phyloP scores from a whole-genome alignment of 2,113 vertebrate species.

The Eublepharis macularius region DNA sequence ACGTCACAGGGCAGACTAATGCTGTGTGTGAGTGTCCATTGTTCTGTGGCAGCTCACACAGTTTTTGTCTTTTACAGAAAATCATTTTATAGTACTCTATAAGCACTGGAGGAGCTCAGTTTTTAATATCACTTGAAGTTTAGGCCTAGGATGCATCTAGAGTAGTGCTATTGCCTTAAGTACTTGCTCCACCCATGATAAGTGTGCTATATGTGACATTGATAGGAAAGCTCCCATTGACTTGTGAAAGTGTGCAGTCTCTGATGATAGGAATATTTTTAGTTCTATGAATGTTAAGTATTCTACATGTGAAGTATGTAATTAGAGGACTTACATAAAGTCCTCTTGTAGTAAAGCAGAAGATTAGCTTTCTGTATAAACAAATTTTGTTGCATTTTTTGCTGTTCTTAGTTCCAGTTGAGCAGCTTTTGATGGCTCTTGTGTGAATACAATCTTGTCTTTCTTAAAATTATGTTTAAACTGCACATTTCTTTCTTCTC shows the following conservation, averaged over 20 bases:
- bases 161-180: neutral
- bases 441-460: slow-evolving; percentile 21
- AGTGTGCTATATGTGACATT: neutral
- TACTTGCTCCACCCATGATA: neutral
- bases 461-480: slow-evolving; percentile 22
- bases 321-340: slow-evolving; percentile 31
- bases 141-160: neutral
- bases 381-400: slow-evolving; percentile 39
- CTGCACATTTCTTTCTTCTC: neutral
- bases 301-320: slow-evolving; percentile 7
- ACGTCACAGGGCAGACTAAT: neutral
- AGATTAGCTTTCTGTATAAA: slow-evolving; percentile 38
- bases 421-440: slow-evolving; percentile 45
- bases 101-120: neutral
- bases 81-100: no score
- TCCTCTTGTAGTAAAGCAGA: neutral
- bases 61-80: neutral
- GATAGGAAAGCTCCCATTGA: neutral
- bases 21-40: neutral
- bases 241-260: neutral
- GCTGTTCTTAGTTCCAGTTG: slow-evolving; percentile 33
- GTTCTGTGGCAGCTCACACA: neutral
- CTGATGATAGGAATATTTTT: slow-evolving; percentile 4
- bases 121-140: neutral
- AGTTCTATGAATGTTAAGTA: slow-evolving; percentile 21